A percentile compares a stretch with the other conserved stretches of the same genome.
These are phyloP conservation scores for Montipora capitata DNA, from an alignment of 92 coral and sea anemone genomes.

Conservation along the genomic window DNA sequence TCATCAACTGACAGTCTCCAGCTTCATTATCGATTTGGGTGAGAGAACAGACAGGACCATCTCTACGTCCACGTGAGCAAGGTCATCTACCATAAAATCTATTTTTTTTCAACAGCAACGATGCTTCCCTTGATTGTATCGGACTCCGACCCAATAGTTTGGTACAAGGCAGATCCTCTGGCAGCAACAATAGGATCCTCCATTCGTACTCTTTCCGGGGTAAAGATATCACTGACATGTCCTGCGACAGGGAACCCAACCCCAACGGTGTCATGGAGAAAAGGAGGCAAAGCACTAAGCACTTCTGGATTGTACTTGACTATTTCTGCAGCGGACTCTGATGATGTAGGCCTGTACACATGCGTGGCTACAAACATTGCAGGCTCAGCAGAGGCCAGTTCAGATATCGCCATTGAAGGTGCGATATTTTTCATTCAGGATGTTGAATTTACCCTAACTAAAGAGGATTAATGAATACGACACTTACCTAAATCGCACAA, in stretches of 20 bases:
- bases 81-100: background rate
- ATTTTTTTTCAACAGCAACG: conserved; percentile 34
- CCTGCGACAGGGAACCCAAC: conserved; percentile 68
- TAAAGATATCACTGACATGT: conserved; percentile 59
- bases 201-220: conserved; percentile 60
- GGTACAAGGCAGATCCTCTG: conserved; percentile 55
- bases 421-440: background rate
- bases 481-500: no score
- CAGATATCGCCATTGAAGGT: conserved; percentile 63
- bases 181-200: conserved; percentile 46
- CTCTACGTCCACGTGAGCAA: background rate
- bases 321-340: conserved; percentile 23
- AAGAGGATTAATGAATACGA: no score
- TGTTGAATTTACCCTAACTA: no score
- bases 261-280: conserved; percentile 67
- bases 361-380: conserved; percentile 78
- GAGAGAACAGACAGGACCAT: no score
- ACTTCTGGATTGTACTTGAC: conserved; percentile 39
- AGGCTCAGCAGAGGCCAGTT: conserved; percentile 68
- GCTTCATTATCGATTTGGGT: no score
- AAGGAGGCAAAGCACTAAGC: conserved; percentile 51
- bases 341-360: conserved; percentile 63
- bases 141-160: conserved; percentile 24
- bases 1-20: no score
- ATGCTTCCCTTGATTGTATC: conserved; percentile 67